Evolutionary conservation across 2,113 vertebrate species (phyloP), one percentile per base, ranked within the genome.

Genomic region (Myiozetetes cayanensis): DNA sequence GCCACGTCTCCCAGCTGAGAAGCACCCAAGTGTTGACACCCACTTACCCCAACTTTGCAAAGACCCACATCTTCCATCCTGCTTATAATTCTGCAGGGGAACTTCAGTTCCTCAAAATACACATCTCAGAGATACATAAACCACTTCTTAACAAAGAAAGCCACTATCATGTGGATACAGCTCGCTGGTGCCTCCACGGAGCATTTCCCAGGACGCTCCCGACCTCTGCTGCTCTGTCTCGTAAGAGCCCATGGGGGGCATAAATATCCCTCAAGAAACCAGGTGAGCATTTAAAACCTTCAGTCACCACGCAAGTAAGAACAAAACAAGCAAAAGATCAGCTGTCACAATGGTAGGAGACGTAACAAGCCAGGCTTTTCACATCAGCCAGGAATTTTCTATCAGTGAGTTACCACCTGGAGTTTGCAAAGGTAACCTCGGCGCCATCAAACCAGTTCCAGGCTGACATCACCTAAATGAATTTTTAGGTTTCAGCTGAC

Each of bases 261-360:
- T 90, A 97, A 98, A 97, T 96, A 97, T 91, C 95, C 91, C 84
- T 97, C 67, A 87, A 89, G 94, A 95, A 97, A 90, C 37, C 1
- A 8, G 63, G 43, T 80, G 65, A 84, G 47, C 83, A 52, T 94
- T 96, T 96, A 90, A 97, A 95, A 70, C 59, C 89, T 97, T 96
- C 97, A 96, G 71, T 89, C 71, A 58, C 89, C 93, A 82, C 61
- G 95, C 96, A 96, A 95, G 49, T 53, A 94, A 95, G 95, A 90
- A 67, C 96, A 97, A 96, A 96, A 89, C 82, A 91, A 97, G 85
- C 35, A 67, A 88, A 92, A 96, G 91, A 94, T 96, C 82, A 96
- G 86, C 95, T 96, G 89, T 88, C 80, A 58, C 73, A 84, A 94
- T 12, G 63, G 86, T 3, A 49, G 30, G 27, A 89, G 76, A 67